Evolutionary conservation across 2,888 invertebrate genomes (phyloP).

Genomic region (Dioctria linearis): DNA sequence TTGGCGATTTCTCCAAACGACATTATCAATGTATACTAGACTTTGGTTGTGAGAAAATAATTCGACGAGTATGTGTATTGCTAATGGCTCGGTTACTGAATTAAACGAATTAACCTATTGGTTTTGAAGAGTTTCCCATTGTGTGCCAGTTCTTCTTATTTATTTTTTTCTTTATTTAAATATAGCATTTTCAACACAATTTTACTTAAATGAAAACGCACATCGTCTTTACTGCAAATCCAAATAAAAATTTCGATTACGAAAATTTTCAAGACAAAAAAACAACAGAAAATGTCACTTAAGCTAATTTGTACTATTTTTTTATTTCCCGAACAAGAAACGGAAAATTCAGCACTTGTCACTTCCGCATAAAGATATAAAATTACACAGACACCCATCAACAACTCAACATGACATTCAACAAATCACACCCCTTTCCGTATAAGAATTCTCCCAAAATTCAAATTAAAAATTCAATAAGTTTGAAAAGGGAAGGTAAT

Average conservation of each 20-base stretch:
- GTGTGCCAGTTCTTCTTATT: too few relatives aligned
- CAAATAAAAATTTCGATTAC: neutral
- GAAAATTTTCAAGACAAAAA: neutral
- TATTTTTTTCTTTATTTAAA: too few relatives aligned
- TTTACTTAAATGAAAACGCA: constrained; percentile 2
- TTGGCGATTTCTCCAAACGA: too few relatives aligned
- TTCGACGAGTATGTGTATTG: too few relatives aligned
- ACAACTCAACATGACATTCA: neutral
- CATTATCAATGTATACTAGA: too few relatives aligned
- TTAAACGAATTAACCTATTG: too few relatives aligned
- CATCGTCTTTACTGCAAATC: neutral
- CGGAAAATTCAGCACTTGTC: constrained; percentile 23
- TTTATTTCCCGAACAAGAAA: constrained; percentile 24
- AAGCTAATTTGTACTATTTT: constrained; percentile 44
- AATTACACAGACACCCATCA: neutral
- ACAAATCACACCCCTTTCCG: too few relatives aligned
- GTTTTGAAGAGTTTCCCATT: too few relatives aligned
- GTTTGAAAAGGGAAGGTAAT: neutral
- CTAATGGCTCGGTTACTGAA: too few relatives aligned
- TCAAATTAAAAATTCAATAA: neutral
- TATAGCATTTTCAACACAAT: too few relatives aligned
- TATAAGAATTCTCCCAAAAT: neutral
- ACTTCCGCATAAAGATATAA: constrained; percentile 33
- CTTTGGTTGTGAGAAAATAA: too few relatives aligned
- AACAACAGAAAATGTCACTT: constrained; percentile 29